Conservation (phyloP, 2,113 vertebrate species). For the Parus major region DNA sequence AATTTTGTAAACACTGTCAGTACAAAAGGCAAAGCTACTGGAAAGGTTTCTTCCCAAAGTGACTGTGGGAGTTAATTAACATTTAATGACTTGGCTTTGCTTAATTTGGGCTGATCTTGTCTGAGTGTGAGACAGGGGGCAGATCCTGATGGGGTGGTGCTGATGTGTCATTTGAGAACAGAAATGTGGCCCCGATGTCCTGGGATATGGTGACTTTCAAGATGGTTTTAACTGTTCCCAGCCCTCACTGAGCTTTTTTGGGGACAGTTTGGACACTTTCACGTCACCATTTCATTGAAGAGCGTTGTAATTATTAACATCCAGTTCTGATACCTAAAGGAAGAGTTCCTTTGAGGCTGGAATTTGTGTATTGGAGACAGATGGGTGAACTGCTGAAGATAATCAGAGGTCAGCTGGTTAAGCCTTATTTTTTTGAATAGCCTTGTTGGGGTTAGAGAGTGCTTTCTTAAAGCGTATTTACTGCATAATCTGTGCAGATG, state of each 20-base stretch:
- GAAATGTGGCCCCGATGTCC: background rate
- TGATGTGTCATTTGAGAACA: background rate
- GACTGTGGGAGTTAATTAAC: background rate
- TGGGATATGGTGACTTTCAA: background rate
- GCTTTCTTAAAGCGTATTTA: background rate
- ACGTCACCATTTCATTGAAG: background rate
- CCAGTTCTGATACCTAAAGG: background rate
- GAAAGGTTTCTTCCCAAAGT: background rate
- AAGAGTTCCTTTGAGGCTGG: background rate
- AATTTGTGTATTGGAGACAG: background rate
- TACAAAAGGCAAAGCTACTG: background rate
- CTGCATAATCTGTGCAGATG: constrained; percentile 13
- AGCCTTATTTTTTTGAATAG: background rate
- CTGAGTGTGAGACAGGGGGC: background rate
- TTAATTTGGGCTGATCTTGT: background rate
- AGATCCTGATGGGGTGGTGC: background rate
- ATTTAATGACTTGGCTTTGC: background rate
- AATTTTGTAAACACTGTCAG: background rate
- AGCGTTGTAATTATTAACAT: background rate
- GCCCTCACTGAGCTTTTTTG: background rate
- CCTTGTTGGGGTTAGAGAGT: background rate
- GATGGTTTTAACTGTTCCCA: background rate
- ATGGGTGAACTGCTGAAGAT: background rate
- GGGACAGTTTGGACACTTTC: background rate
- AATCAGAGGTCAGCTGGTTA: background rate